Evolutionary conservation across 2,888 invertebrate species (phyloP).

Genomic region (Neoscelio sp.): DNA sequence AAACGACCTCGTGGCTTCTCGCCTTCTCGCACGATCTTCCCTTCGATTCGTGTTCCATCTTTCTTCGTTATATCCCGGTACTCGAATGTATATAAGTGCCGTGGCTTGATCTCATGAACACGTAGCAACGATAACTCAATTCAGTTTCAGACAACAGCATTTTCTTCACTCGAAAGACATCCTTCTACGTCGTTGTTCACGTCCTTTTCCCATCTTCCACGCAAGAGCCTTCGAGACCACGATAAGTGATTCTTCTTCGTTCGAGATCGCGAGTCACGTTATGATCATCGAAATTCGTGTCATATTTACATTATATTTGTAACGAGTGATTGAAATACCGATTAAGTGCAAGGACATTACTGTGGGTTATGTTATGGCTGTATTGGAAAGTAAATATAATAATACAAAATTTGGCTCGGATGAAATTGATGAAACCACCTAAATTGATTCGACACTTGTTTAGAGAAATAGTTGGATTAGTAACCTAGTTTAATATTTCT

Average conservation of each 20-base stretch:
- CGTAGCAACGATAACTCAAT: constrained; percentile 65
- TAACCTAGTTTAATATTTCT: too few relatives aligned
- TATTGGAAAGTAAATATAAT: too few relatives aligned
- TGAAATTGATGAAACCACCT: too few relatives aligned
- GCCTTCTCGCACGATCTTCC: constrained; percentile 62
- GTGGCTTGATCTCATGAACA: constrained; percentile 54
- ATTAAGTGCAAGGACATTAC: constrained; percentile 11
- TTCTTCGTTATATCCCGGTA: constrained; percentile 48
- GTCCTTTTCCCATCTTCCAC: constrained; percentile 50
- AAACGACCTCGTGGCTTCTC: constrained; percentile 65
- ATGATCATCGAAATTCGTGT: constrained; percentile 64
- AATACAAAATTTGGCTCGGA: too few relatives aligned
- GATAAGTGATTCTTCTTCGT: constrained; percentile 63
- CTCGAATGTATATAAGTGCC: constrained; percentile 32
- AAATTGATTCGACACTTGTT: too few relatives aligned
- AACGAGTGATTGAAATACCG: constrained; percentile 13
- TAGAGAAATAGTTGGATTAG: too few relatives aligned
- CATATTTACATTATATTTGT: constrained; percentile 56
- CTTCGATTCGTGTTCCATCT: constrained; percentile 58
- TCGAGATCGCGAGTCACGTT: constrained; percentile 64
- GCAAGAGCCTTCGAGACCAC: constrained; percentile 27
- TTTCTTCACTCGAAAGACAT: constrained; percentile 64
- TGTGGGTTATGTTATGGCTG: background rate
- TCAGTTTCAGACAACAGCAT: constrained; percentile 55
- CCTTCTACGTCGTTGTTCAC: constrained; percentile 50